Evolutionary conservation across 2,888 invertebrate genomes (phyloP), one percentile per base, ranked within the genome.

Genomic region (Uropetala carovei): DNA sequence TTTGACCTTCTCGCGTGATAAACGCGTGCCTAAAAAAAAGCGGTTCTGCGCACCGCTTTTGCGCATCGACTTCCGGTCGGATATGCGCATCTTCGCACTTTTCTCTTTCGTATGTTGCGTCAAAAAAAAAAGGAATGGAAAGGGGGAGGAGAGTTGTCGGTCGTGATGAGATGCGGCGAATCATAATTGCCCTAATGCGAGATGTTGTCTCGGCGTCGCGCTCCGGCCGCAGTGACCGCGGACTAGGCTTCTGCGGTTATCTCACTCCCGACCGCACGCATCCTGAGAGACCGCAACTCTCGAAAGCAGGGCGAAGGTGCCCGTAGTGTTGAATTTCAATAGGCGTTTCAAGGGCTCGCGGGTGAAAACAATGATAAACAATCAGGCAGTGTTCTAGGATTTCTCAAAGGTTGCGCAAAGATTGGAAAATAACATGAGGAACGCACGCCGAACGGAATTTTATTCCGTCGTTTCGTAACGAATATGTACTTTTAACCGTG

Each of bases 271-370:
- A 75, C 75, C 75, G 75, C 75, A 75, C 75, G 75, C 75, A 75
- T 75, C 75, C 75, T 9, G 75, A 22, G 11, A 22, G 11, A 75
- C 75, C 75, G 75, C 75, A 75, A 13, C 75, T 75, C 75, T n/a
- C 75, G 75, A 75, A 75, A 75, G 75, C 75, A 75, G 75, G 75
- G 75, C 75, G 75, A 75, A 75, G 75, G 75, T 75, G 75, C 27
- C 68, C 4, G 68, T 68, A 75, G 75, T 27, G 75, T 75, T 10
- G 75, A 75, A 75, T 75, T 75, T 75, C 75, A 75, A 75, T 75
- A 75, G 75, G 27, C 75, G 75, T 27, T 75, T 75, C 75, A 75
- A 75, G 75, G 75, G 75, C 75, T 75, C 16, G 22, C 16, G 13
- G 27, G 75, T 22, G 22, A 75, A 75, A 68, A 68, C 68, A 68